These are phyloP conservation scores for Cephalopholis sonnerati DNA, from an alignment of 2,113 vertebrate species.

Conservation along the genomic window DNA sequence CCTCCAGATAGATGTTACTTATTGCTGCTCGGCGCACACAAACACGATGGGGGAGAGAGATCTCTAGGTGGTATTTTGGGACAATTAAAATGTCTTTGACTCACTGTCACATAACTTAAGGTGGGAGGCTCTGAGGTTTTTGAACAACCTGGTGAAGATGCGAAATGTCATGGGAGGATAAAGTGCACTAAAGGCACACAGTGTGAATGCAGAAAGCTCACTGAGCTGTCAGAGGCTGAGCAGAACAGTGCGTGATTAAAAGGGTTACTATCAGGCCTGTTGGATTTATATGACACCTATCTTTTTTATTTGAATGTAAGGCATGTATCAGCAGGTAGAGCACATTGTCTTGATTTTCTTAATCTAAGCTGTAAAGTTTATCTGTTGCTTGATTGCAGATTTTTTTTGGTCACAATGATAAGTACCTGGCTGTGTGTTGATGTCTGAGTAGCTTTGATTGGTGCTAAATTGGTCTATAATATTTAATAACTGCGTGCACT, in stretches of 20 bases:
- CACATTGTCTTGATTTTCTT: not conserved
- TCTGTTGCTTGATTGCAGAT: not conserved
- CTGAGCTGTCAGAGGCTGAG: not conserved
- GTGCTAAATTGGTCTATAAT: not conserved
- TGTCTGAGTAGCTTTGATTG: not conserved
- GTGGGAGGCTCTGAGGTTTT: too few relatives aligned
- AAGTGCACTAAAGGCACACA: too few relatives aligned
- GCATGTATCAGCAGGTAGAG: not conserved
- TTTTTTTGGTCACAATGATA: not conserved
- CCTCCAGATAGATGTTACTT: too few relatives aligned
- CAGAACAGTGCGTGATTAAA: not conserved
- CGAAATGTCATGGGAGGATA: too few relatives aligned
- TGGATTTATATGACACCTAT: not conserved
- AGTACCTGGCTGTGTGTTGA: not conserved
- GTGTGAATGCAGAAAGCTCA: not conserved
- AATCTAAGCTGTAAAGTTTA: not conserved
- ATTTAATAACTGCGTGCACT: not conserved
- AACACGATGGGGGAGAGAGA: slow-evolving; percentile 15
- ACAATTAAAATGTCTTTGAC: too few relatives aligned
- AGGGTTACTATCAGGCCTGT: not conserved
- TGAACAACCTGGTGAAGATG: too few relatives aligned
- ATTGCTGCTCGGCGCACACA: not conserved
- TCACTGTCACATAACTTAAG: too few relatives aligned
- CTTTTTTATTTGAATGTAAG: not conserved
- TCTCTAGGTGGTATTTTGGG: too few relatives aligned